These are phyloP conservation scores for Drosophila mojavensis DNA, from an alignment of 1,140 invertebrate species.

Conservation along the genomic window DNA sequence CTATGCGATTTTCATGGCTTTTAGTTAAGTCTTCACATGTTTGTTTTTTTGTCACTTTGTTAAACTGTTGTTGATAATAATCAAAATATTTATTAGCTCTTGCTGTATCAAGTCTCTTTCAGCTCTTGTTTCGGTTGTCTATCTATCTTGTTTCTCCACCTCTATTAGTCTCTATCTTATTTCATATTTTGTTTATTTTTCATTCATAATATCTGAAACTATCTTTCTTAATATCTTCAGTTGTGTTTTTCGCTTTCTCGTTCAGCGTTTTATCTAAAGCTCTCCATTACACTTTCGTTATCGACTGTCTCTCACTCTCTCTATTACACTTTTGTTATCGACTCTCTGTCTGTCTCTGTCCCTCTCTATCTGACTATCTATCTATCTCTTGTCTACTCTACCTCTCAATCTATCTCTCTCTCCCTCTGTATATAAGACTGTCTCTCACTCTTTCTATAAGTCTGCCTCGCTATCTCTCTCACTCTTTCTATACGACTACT, in stretches of 20 bases:
- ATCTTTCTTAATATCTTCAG: neutral
- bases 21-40: neutral
- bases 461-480: neutral
- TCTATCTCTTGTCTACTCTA: neutral
- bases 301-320: too few species aligned
- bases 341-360: neutral
- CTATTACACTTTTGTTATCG: neutral
- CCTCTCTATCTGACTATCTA: neutral
- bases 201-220: neutral
- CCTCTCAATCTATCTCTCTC: neutral
- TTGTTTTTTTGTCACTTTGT: neutral
- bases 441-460: neutral
- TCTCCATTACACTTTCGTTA: too few species aligned
- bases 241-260: neutral
- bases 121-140: too few species aligned
- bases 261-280: too few species aligned
- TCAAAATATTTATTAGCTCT: too few species aligned
- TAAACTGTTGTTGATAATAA: neutral
- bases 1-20: slow-evolving; percentile 5
- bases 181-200: too few species aligned
- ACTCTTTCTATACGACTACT: neutral
- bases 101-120: too few species aligned
- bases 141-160: too few species aligned
- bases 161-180: too few species aligned
- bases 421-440: too few species aligned